These are phyloP conservation scores for Saguinus midas DNA, from an alignment of 2,113 vertebrate genomes.

Conservation along the genomic window DNA sequence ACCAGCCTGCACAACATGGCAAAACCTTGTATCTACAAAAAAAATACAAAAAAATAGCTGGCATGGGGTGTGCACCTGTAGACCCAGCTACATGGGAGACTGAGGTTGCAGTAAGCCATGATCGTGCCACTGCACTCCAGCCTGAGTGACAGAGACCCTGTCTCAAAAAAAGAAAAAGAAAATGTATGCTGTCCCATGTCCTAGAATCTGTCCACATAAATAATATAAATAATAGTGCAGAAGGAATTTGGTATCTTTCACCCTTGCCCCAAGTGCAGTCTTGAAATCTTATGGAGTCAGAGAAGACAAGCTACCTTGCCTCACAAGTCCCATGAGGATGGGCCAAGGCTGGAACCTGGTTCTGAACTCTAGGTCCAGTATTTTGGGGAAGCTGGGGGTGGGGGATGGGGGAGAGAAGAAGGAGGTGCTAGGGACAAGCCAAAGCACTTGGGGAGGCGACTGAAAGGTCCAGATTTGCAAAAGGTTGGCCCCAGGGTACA, in stretches of 20 bases:
- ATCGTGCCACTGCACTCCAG: too few species aligned
- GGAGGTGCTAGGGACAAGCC: neutral
- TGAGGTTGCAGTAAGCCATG: too few species aligned
- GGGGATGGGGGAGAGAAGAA: neutral
- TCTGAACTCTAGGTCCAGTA: neutral
- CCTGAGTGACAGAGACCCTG: too few species aligned
- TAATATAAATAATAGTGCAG: accelerated
- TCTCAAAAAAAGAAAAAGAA: neutral
- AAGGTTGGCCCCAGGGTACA: neutral
- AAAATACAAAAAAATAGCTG: too few species aligned
- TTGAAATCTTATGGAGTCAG: neutral
- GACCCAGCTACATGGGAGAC: too few species aligned
- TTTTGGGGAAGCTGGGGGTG: neutral
- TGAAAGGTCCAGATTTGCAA: neutral
- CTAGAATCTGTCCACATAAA: neutral
- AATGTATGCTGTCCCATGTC: neutral
- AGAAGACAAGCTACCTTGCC: neutral
- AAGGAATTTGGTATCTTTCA: neutral
- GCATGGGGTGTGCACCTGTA: too few species aligned
- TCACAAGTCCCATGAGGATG: neutral
- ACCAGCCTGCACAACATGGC: too few species aligned
- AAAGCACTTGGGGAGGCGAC: neutral
- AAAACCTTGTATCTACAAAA: too few species aligned
- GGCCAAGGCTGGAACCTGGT: neutral
- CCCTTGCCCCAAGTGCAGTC: neutral